These are phyloP conservation scores for Melitaea athalia DNA, from an alignment of 2,888 invertebrate genomes.

Conservation along the genomic window DNA sequence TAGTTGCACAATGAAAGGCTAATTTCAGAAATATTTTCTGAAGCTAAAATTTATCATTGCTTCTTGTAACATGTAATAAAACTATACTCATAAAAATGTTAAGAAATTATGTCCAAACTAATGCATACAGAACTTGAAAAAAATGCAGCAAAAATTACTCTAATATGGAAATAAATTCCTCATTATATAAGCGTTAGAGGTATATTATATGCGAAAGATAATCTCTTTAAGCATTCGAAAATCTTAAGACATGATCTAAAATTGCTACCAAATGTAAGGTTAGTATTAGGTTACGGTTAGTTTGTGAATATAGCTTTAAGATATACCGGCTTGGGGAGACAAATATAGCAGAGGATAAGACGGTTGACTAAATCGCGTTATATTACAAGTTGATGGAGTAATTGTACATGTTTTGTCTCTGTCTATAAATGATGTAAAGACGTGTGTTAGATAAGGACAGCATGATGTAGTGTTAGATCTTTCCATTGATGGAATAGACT, in stretches of 20 bases:
- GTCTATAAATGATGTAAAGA: background rate
- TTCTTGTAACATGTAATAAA: background rate
- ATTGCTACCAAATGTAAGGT: conserved; percentile 26
- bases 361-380: background rate
- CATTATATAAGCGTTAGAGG: background rate
- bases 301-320: conserved; percentile 11
- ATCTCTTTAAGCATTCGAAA: background rate
- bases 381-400: background rate
- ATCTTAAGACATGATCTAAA: background rate
- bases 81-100: background rate
- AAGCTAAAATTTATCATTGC: background rate
- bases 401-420: background rate
- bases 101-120: background rate
- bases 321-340: background rate
- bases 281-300: conserved; percentile 13
- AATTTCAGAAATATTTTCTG: background rate
- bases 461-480: no score
- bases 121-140: background rate
- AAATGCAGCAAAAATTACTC: background rate
- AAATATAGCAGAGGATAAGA: background rate
- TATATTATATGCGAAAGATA: background rate
- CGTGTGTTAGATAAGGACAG: background rate
- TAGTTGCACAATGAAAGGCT: background rate
- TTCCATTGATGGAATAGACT: no score
- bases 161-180: background rate